Conservation (phyloP, 2,888 invertebrate genomes). For the Xestia sexstrigata region DNA sequence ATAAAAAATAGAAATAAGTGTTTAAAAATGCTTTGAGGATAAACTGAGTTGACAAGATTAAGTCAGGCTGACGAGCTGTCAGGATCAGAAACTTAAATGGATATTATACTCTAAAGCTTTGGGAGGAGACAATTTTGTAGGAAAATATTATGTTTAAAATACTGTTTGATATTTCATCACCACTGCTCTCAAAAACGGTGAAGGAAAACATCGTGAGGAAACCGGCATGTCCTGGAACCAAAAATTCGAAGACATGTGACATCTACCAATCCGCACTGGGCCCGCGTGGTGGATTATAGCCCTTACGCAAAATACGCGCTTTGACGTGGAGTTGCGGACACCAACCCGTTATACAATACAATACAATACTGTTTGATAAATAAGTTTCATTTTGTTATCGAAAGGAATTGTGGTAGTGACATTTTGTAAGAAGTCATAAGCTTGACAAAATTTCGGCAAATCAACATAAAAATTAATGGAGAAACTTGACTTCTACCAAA, state of each 20-base stretch:
- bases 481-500: neutral
- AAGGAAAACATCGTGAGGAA: too few species aligned
- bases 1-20: slow-evolving; percentile 17
- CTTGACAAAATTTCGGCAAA: neutral
- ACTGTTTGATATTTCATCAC: neutral
- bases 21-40: slow-evolving; percentile 8
- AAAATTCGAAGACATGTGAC: too few species aligned
- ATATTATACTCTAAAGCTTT: slow-evolving; percentile 36
- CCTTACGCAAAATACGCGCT: too few species aligned
- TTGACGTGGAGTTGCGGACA: too few species aligned
- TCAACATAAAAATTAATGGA: neutral
- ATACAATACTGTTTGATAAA: neutral
- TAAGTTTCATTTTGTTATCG: neutral
- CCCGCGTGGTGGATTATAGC: too few species aligned
- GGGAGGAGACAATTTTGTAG: slow-evolving; percentile 15
- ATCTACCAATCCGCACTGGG: too few species aligned
- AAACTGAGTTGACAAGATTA: slow-evolving; percentile 45
- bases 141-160: slow-evolving; percentile 1
- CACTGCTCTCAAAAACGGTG: too few species aligned
- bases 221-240: too few species aligned
- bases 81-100: slow-evolving; percentile 44
- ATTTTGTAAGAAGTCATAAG: neutral
- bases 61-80: slow-evolving; percentile 47
- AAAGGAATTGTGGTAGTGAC: neutral
- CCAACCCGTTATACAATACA: too few species aligned